These are phyloP conservation scores for Ricordea florida DNA, from an alignment of 92 coral and sea anemone species.

Conservation along the genomic window DNA sequence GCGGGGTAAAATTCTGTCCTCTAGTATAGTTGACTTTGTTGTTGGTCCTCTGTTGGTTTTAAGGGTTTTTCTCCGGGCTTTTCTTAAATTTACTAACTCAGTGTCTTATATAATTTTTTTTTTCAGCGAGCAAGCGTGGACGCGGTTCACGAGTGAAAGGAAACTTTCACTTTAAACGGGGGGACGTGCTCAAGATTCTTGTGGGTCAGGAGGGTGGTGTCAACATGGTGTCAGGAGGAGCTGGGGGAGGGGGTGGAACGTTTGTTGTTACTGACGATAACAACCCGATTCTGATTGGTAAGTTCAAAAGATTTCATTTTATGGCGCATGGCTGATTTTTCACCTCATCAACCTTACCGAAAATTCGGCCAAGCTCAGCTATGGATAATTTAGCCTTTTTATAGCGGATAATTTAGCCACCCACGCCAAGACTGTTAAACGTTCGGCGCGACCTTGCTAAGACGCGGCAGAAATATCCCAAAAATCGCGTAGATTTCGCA, in stretches of 20 bases:
- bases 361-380: not conserved
- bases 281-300: conserved; percentile 73
- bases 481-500: too few species aligned
- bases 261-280: conserved; percentile 75
- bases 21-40: too few species aligned
- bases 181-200: conserved; percentile 73
- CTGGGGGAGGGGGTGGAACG: conserved; percentile 91
- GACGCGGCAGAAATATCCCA: too few species aligned
- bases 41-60: too few species aligned
- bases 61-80: too few species aligned
- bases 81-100: not conserved
- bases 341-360: too few species aligned
- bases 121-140: conserved; percentile 75
- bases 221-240: conserved; percentile 83
- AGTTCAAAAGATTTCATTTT: too few species aligned
- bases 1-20: too few species aligned
- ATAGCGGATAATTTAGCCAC: too few species aligned
- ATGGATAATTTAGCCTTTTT: not conserved
- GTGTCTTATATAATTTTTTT: not conserved
- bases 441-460: too few species aligned
- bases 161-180: conserved; percentile 75
- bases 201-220: conserved; percentile 87
- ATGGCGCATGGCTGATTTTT: too few species aligned
- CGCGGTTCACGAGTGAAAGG: conserved; percentile 85
- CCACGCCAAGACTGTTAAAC: too few species aligned